phyloP scores from a whole-genome alignment of 2,797 vertebrate genomes.

The Dicrostonyx torquatus region DNA sequence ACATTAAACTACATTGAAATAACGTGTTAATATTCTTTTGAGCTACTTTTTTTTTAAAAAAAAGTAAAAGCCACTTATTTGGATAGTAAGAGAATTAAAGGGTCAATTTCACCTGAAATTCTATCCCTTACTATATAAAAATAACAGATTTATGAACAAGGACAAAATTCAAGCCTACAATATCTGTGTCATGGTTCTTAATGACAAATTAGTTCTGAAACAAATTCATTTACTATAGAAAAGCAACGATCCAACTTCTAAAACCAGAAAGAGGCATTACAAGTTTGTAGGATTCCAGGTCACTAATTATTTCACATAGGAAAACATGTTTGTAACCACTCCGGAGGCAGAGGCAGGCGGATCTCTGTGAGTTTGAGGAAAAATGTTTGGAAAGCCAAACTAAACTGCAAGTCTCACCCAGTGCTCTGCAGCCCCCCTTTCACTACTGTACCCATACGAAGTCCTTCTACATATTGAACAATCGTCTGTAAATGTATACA shows the following conservation, averaged over 20 bases:
- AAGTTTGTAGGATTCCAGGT: slow-evolving; percentile 20
- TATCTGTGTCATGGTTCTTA: background rate
- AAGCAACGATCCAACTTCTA: slow-evolving; percentile 19
- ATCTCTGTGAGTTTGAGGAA: background rate
- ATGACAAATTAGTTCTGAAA: slow-evolving; percentile 46
- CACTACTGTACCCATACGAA: background rate
- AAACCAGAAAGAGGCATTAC: slow-evolving; percentile 42
- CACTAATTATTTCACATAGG: slow-evolving; percentile 26
- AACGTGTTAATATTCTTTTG: slow-evolving; percentile 21
- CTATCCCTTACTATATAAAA: slow-evolving; percentile 47
- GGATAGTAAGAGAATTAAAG: background rate
- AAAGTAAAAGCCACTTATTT: background rate
- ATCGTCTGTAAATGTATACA: background rate
- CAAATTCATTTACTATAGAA: slow-evolving; percentile 52
- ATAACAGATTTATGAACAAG: slow-evolving; percentile 41
- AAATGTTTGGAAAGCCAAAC: slow-evolving; percentile 39
- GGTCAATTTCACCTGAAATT: background rate
- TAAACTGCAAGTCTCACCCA: background rate
- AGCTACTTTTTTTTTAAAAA: slow-evolving; percentile 19
- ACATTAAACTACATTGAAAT: slow-evolving; percentile 11
- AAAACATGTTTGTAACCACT: background rate
- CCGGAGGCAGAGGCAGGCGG: no score
- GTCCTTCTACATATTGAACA: background rate
- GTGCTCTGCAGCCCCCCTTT: background rate
- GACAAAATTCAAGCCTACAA: slow-evolving; percentile 36